Conservation (phyloP, 1,140 invertebrate species). For the Drosophila orena region DNA sequence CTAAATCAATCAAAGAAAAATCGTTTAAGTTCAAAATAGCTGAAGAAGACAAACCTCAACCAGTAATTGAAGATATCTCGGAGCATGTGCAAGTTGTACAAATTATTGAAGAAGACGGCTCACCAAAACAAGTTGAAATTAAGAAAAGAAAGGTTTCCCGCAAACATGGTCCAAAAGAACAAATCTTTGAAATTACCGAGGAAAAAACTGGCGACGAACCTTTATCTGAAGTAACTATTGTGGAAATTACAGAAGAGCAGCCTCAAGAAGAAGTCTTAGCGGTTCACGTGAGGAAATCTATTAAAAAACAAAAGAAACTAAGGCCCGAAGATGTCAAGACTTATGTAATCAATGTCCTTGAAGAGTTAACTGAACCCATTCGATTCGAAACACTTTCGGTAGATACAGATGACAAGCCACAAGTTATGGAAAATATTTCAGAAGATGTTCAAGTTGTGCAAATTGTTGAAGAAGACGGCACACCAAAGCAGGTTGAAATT, state of each 20-base stretch:
- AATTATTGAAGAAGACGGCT: slow-evolving; percentile 36
- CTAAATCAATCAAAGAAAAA: slow-evolving; percentile 55
- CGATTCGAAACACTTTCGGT: slow-evolving; percentile 27
- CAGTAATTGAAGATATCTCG: slow-evolving; percentile 53
- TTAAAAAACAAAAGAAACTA: slow-evolving; percentile 60
- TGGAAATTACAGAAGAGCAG: slow-evolving; percentile 40
- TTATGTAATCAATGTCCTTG: slow-evolving; percentile 48
- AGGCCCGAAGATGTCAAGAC: slow-evolving; percentile 52
- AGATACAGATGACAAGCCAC: slow-evolving; percentile 19
- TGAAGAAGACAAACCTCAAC: slow-evolving; percentile 36
- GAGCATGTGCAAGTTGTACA: slow-evolving; percentile 43
- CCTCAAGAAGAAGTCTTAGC: background rate
- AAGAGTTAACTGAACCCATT: slow-evolving; percentile 38
- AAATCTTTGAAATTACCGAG: slow-evolving; percentile 63
- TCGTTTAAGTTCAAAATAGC: slow-evolving; percentile 33
- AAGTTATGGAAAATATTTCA: slow-evolving; percentile 50
- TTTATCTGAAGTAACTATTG: slow-evolving; percentile 54
- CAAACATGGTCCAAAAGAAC: slow-evolving; percentile 56
- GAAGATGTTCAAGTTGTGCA: slow-evolving; percentile 39
- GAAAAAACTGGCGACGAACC: slow-evolving; percentile 48
- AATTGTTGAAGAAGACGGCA: slow-evolving; percentile 35
- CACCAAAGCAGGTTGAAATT: slow-evolving; percentile 37
- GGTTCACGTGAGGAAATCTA: slow-evolving; percentile 14
- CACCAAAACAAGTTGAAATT: slow-evolving; percentile 45
- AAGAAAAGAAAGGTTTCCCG: slow-evolving; percentile 59